Evolutionary conservation across 2,888 invertebrate genomes (phyloP).

Genomic region (Amblyteles armatorius): DNA sequence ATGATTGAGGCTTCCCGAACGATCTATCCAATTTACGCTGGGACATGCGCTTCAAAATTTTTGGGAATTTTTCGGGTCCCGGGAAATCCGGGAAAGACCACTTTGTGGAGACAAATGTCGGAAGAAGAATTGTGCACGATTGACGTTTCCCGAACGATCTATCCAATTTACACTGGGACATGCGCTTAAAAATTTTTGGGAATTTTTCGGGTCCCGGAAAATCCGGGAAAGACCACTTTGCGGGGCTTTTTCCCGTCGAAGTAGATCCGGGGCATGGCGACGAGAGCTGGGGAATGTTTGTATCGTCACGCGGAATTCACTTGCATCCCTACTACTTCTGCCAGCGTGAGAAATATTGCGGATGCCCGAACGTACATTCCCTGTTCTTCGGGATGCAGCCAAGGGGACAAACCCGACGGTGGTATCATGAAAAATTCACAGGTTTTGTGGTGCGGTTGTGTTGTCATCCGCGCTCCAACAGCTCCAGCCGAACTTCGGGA

Average conservation of each 20-base stretch:
- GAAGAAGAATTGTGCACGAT: not conserved
- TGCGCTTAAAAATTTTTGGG: conserved; percentile 38
- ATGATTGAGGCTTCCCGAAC: not conserved
- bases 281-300: not conserved
- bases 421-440: conserved; percentile 59
- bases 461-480: conserved; percentile 21
- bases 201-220: conserved; percentile 28
- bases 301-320: not conserved
- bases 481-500: conserved; percentile 36
- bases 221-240: conserved; percentile 49
- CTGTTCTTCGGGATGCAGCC: conserved; percentile 2
- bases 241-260: conserved; percentile 34
- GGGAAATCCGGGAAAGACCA: conserved; percentile 28
- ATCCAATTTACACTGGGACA: conserved; percentile 31
- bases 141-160: conserved; percentile 1
- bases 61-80: conserved; percentile 35
- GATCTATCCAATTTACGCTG: conserved; percentile 36
- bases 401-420: conserved; percentile 25
- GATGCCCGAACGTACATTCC: conserved; percentile 21
- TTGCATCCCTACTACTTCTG: not conserved
- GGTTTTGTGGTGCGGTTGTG: conserved; percentile 47
- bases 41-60: conserved; percentile 33
- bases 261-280: conserved; percentile 11
- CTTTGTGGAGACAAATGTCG: not conserved
- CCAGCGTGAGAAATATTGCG: conserved; percentile 25